phyloP scores from a whole-genome alignment of 2,797 vertebrate genomes.

The Anolis apletophallus region DNA sequence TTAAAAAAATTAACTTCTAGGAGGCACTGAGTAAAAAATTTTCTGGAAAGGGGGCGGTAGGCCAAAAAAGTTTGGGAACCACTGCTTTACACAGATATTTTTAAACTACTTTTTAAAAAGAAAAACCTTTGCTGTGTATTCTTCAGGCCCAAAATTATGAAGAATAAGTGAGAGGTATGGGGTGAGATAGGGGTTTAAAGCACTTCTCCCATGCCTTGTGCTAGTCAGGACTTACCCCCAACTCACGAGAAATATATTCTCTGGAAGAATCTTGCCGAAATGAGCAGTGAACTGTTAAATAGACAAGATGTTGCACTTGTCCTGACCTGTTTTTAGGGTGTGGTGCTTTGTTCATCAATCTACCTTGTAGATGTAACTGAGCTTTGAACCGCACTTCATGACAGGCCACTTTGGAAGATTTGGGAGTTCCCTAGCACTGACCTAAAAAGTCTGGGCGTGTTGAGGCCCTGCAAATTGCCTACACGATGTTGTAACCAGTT shows the following conservation, averaged over 20 bases:
- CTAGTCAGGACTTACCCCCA: not conserved
- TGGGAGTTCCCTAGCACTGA: slow-evolving; percentile 30
- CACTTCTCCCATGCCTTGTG: too few relatives aligned
- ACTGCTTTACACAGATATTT: not conserved
- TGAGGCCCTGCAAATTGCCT: slow-evolving; percentile 35
- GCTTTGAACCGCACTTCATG: fast-evolving
- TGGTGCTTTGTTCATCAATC: slow-evolving; percentile 17
- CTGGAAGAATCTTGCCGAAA: slow-evolving; percentile 39
- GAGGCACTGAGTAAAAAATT: too few relatives aligned
- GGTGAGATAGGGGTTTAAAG: not conserved
- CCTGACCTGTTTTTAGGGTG: slow-evolving; percentile 43
- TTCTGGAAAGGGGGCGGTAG: too few relatives aligned
- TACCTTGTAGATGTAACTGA: slow-evolving; percentile 42
- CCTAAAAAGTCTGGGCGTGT: slow-evolving; percentile 26
- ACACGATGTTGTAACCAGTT: not conserved
- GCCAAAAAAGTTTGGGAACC: too few relatives aligned
- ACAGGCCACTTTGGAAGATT: slow-evolving; percentile 20
- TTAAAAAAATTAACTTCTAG: too few relatives aligned
- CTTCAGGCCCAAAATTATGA: not conserved
- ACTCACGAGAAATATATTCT: slow-evolving; percentile 22
- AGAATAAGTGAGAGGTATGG: not conserved
- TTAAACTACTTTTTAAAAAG: too few relatives aligned
- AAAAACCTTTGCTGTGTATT: not conserved
- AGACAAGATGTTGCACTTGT: slow-evolving; percentile 19
- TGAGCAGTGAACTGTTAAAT: slow-evolving; percentile 16